These are phyloP conservation scores for Hemicrepidius hirtus DNA, from an alignment of 2,888 invertebrate species.

Conservation along the genomic window DNA sequence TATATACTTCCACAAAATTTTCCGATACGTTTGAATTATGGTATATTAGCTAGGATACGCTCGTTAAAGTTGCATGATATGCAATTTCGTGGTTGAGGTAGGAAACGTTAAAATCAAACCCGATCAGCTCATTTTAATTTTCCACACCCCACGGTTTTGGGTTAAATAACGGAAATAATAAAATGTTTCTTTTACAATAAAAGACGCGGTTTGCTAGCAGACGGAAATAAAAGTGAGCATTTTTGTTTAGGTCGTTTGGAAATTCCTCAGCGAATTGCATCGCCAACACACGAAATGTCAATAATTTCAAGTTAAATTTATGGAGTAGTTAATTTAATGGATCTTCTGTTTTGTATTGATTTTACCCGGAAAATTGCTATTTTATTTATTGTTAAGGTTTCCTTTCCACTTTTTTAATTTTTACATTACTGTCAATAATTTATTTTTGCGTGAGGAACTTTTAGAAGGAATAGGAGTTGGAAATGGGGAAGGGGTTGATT, in stretches of 20 bases:
- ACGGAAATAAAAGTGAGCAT: neutral
- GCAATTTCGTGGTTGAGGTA: neutral
- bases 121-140: neutral
- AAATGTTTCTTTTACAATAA: neutral
- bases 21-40: constrained; percentile 10
- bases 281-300: constrained; percentile 11
- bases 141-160: neutral
- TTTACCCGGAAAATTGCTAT: neutral
- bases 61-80: constrained; percentile 2
- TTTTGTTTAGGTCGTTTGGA: neutral
- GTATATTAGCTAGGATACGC: constrained; percentile 6
- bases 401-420: too few relatives aligned
- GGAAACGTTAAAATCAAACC: constrained; percentile 1
- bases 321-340: constrained; percentile 13
- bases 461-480: too few relatives aligned
- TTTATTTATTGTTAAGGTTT: too few relatives aligned
- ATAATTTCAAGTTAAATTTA: constrained; percentile 10
- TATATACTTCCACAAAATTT: constrained; percentile 7
- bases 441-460: too few relatives aligned
- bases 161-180: neutral
- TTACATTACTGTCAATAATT: too few relatives aligned
- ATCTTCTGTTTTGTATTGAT: neutral
- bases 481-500: too few relatives aligned
- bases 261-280: constrained; percentile 16
- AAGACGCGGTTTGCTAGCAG: neutral